Evolutionary conservation across 2,113 vertebrate genomes (phyloP).

Genomic region (Sakesphorus luctuosus): DNA sequence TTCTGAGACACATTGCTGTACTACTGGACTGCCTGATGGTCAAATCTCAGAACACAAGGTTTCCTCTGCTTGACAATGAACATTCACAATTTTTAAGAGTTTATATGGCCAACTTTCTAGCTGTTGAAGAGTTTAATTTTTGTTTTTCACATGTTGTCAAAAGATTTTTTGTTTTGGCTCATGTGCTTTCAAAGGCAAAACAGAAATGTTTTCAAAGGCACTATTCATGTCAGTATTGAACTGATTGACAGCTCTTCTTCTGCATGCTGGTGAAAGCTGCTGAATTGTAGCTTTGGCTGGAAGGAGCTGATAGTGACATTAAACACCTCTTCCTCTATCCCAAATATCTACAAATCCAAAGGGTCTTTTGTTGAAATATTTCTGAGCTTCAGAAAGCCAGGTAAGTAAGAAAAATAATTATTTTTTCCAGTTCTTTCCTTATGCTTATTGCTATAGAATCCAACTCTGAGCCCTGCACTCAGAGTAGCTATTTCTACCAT

Average conservation of each 20-base stretch:
- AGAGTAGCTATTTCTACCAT: not conserved
- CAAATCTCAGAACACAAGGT: not conserved
- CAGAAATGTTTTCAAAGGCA: constrained; percentile 39
- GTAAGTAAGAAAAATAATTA: not conserved
- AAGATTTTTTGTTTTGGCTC: constrained; percentile 54
- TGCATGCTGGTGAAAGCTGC: not conserved
- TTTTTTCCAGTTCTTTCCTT: not conserved
- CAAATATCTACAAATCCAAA: not conserved
- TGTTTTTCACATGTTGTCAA: constrained; percentile 31
- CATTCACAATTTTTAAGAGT: not conserved
- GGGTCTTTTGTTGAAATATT: not conserved
- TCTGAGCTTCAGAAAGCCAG: not conserved
- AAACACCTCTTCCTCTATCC: not conserved
- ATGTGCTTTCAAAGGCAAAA: constrained; percentile 15
- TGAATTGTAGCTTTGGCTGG: not conserved
- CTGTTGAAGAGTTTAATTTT: constrained; percentile 17
- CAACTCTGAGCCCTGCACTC: not conserved
- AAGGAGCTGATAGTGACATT: not conserved
- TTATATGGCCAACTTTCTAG: not conserved
- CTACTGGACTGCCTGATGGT: not conserved
- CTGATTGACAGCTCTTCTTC: constrained; percentile 14
- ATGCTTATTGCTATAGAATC: not conserved
- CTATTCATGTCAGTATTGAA: constrained; percentile 36
- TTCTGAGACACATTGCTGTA: not conserved
- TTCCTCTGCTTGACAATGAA: not conserved